Evolutionary conservation across 1,140 invertebrate species (phyloP).

Genomic region (Drosophila suzukii): DNA sequence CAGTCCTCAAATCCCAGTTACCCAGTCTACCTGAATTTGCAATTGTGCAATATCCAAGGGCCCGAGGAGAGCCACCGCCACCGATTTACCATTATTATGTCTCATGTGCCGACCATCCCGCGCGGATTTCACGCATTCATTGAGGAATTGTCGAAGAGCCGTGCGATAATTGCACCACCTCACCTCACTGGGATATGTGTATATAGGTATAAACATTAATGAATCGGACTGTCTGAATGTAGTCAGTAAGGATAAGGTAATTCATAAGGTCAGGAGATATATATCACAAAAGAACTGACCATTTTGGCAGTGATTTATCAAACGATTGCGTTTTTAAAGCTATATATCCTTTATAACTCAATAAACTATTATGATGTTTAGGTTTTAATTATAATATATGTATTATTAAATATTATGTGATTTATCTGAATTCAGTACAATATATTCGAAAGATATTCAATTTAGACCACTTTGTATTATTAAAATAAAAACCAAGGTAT

Average conservation of each 20-base stretch:
- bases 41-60: conserved; percentile 50
- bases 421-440: too few species aligned
- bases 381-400: too few species aligned
- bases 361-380: too few species aligned
- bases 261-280: neutral
- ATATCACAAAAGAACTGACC: neutral
- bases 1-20: neutral
- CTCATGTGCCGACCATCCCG: conserved; percentile 12
- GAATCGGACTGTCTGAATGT: neutral
- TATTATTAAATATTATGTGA: too few species aligned
- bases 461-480: too few species aligned
- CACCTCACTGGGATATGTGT: neutral
- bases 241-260: neutral
- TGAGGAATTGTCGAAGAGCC: conserved; percentile 63
- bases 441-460: too few species aligned
- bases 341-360: too few species aligned
- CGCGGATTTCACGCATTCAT: conserved; percentile 72
- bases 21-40: conserved; percentile 27
- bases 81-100: conserved; percentile 9
- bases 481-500: too few species aligned
- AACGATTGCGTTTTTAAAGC: too few species aligned
- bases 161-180: conserved; percentile 70
- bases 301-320: neutral
- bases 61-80: conserved; percentile 9
- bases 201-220: neutral